Conservation (phyloP, 2,888 invertebrate species). For the Pheosia gnoma region DNA sequence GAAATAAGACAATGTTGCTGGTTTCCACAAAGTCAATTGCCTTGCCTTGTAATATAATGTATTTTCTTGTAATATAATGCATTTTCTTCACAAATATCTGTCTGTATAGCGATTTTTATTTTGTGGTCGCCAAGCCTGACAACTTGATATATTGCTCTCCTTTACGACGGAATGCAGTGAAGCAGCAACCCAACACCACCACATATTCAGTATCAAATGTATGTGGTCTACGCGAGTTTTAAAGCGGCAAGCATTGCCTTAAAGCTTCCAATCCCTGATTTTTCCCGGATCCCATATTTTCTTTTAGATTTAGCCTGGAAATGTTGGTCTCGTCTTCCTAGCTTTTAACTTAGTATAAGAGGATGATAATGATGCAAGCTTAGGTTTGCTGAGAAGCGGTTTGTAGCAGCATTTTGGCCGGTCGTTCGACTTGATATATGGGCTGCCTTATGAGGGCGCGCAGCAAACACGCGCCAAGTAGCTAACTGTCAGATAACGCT, state of each 20-base stretch:
- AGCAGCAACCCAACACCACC: not conserved
- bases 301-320: too few species aligned
- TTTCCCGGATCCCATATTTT: too few species aligned
- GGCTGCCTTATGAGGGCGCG: conserved; percentile 69
- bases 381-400: not conserved
- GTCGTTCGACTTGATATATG: conserved; percentile 80
- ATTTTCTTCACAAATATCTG: conserved; percentile 59
- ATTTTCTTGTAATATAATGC: too few species aligned
- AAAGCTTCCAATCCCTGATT: too few species aligned
- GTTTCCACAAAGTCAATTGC: too few species aligned
- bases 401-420: not conserved
- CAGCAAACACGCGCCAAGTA: conserved; percentile 41
- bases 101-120: conserved; percentile 59
- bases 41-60: not conserved
- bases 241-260: not conserved
- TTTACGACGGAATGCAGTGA: not conserved
- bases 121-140: conserved; percentile 50
- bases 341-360: too few species aligned
- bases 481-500: conserved; percentile 58
- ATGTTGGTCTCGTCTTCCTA: too few species aligned
- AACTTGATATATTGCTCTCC: conserved; percentile 8
- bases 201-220: not conserved
- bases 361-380: not conserved
- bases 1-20: too few species aligned
- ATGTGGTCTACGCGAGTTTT: not conserved